phyloP scores from a whole-genome alignment of 2,113 vertebrate species.

The Oreotrochilus melanogaster region DNA sequence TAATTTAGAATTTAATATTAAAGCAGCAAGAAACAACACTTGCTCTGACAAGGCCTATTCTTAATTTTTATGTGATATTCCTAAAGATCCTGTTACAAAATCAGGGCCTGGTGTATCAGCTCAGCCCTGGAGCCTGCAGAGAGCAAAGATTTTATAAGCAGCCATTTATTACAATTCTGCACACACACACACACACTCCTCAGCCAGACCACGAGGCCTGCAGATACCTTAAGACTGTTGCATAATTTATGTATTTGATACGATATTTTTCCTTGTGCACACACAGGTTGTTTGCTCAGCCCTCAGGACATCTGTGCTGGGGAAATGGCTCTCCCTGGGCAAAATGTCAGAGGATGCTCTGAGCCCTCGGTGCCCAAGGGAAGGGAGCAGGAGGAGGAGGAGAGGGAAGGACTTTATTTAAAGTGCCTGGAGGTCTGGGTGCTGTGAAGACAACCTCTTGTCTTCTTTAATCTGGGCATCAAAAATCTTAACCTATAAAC shows the following conservation, averaged over 20 bases:
- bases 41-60: background rate
- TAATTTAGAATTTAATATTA: background rate
- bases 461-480: background rate
- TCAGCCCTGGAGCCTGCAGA: background rate
- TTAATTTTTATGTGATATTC: background rate
- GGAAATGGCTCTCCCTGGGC: background rate
- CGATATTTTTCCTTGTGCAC: background rate
- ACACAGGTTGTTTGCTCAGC: background rate
- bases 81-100: too few species aligned
- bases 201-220: too few species aligned
- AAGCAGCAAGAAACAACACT: background rate
- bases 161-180: background rate
- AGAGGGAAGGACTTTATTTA: background rate
- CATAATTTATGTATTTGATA: background rate
- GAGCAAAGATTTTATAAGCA: background rate
- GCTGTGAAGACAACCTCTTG: background rate
- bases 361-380: background rate
- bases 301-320: background rate
- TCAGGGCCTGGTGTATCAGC: fast-evolving
- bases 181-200: background rate
- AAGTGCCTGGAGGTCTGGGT: background rate
- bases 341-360: background rate
- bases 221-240: background rate
- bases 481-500: background rate
- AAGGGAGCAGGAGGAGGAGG: background rate